Evolutionary conservation across 2,797 vertebrate species (phyloP).

Genomic region (Neopelma chrysocephalum): DNA sequence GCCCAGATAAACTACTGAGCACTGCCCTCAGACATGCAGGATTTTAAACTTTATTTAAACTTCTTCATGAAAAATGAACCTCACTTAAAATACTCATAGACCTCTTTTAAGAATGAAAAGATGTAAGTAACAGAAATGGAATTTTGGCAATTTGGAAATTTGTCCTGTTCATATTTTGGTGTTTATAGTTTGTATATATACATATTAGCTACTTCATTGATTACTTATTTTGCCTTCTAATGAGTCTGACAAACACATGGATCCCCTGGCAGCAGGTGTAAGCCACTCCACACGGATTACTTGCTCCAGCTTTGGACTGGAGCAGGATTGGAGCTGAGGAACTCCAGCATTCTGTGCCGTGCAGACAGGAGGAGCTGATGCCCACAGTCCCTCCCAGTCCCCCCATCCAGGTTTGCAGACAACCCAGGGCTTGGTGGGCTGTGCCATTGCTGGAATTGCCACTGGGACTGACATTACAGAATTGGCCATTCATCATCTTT

Average conservation of each 20-base stretch:
- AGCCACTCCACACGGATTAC: rapidly evolving
- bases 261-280: background rate
- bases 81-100: background rate
- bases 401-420: background rate
- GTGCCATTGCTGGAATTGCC: constrained; percentile 43
- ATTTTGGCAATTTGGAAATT: background rate
- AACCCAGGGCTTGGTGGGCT: background rate
- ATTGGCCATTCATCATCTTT: constrained; percentile 68
- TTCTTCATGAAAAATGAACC: background rate
- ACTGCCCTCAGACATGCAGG: background rate
- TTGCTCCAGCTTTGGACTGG: background rate
- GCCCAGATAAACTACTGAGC: background rate
- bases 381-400: rapidly evolving
- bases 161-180: background rate
- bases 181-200: background rate
- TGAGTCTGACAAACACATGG: background rate
- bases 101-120: background rate
- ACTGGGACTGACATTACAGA: constrained; percentile 67
- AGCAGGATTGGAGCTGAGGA: background rate
- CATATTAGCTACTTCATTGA: background rate
- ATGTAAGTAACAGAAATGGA: background rate
- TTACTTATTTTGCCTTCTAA: background rate
- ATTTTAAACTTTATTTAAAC: background rate
- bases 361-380: background rate
- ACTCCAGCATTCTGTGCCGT: rapidly evolving